phyloP scores from a whole-genome alignment of 2,113 vertebrate genomes.

The Murina feae region DNA sequence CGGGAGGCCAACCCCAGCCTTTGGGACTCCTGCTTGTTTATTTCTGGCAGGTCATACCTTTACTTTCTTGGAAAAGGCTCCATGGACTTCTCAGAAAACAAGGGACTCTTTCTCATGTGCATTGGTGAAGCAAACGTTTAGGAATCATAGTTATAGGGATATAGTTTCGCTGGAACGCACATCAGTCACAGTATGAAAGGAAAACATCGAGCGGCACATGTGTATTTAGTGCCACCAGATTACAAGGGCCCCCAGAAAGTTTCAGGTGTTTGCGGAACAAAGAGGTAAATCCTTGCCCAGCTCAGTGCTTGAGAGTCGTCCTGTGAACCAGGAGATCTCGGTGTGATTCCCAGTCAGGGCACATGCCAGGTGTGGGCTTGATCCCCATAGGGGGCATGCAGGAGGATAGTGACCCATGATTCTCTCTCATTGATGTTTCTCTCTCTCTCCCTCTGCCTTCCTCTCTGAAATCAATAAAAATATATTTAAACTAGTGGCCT shows the following conservation, averaged over 20 bases:
- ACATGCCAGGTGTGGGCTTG: too few relatives aligned
- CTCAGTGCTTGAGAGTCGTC: too few relatives aligned
- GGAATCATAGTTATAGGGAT: neutral
- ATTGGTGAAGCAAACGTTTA: neutral
- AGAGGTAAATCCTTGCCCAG: neutral
- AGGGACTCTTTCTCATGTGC: neutral
- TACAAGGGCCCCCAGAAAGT: neutral
- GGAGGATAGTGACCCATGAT: too few relatives aligned
- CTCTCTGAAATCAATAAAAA: too few relatives aligned
- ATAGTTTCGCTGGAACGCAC: neutral
- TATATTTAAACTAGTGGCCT: too few relatives aligned
- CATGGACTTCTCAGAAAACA: neutral
- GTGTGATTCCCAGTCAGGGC: too few relatives aligned
- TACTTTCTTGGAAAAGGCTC: constrained; percentile 32
- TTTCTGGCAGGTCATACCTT: neutral
- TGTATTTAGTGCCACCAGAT: neutral
- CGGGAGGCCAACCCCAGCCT: neutral
- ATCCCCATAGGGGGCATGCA: too few relatives aligned
- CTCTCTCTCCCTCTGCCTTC: too few relatives aligned
- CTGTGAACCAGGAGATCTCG: too few relatives aligned
- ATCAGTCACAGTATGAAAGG: neutral
- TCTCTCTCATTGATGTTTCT: too few relatives aligned
- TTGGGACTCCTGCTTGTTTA: constrained; percentile 5
- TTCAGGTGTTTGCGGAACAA: neutral
- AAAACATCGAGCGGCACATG: neutral